Evolutionary conservation across 2,888 invertebrate species (phyloP), one percentile per base, ranked within the genome.

Genomic region (Eilema depressum): DNA sequence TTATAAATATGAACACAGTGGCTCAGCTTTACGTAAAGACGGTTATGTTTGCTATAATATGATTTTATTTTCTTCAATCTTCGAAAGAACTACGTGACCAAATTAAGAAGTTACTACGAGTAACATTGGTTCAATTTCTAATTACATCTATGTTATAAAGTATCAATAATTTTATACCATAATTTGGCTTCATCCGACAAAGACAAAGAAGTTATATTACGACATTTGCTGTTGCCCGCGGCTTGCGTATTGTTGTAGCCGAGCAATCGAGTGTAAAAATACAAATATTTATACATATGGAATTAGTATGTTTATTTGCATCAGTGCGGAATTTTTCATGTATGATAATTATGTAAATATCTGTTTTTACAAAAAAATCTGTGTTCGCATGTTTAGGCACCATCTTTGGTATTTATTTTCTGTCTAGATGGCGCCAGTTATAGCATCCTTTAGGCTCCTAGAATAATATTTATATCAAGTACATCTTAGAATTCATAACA

Each of bases 401-500:
- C 10, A 53, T n/a, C n/a, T 53, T 4, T n/a, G 20, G n/a, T 8
- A 20, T 53, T n/a, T n/a, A 53, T 0, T 10, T n/a, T 53, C 0
- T 0, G 10, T n/a, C 10, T 53, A 8, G 0, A n/a, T 53, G 2
- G 7, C n/a, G n/a, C 2, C n/a, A n/a, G n/a, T n/a, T n/a, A n/a
- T n/a, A n/a, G n/a, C n/a, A n/a, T n/a, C n/a, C n/a, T n/a, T 53
- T 1, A 10, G 47, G 4, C 0, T 20, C 20, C 7, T 1, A 8
- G 4, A 47, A 47, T 47, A 47, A 17, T 53, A 53, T n/a, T n/a
- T 8, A n/a, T 59, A 59, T 79, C 72, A 73, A 66, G 69, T 74
- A 53, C 69, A 78, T 68, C 71, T 73, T 75, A 82, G 77, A 65
- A 83, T 79, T 80, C 78, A 79, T 86, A 87, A 88, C 84, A 82